Conservation (phyloP, 2,113 vertebrate genomes). For the Mormoops blainvillei region DNA sequence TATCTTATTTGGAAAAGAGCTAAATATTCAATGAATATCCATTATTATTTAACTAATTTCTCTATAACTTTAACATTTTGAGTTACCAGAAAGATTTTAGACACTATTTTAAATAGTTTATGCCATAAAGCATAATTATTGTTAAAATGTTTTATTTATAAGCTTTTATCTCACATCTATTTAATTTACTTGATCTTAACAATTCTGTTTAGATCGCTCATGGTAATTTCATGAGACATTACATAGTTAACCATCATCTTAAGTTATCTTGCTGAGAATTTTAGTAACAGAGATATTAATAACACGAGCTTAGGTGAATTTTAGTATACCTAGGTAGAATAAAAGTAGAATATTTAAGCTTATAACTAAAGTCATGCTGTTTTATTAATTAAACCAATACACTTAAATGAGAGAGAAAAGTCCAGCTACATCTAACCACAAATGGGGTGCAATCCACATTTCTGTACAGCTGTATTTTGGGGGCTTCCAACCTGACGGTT, state of each 20-base stretch:
- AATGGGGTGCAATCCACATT: background rate
- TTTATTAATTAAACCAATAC: background rate
- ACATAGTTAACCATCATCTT: background rate
- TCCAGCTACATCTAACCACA: background rate
- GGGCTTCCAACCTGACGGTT: background rate
- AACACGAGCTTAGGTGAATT: background rate
- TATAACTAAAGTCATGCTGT: background rate
- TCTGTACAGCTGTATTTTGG: background rate
- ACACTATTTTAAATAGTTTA: background rate
- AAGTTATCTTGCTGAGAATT: background rate
- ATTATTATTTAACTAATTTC: background rate
- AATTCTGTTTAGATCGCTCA: background rate
- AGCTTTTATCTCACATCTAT: background rate
- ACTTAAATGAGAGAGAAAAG: background rate
- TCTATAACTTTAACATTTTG: background rate
- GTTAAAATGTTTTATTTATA: background rate
- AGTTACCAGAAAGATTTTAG: background rate
- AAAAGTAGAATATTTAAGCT: background rate
- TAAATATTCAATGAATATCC: background rate
- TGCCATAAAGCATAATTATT: background rate
- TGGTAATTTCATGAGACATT: background rate
- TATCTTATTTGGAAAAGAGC: background rate
- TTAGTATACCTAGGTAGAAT: background rate
- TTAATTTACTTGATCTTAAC: background rate
- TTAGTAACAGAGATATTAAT: background rate